Evolutionary conservation across 1,140 invertebrate genomes (phyloP), one percentile per base, ranked within the genome.

Genomic region (Pollicipes pollicipes): DNA sequence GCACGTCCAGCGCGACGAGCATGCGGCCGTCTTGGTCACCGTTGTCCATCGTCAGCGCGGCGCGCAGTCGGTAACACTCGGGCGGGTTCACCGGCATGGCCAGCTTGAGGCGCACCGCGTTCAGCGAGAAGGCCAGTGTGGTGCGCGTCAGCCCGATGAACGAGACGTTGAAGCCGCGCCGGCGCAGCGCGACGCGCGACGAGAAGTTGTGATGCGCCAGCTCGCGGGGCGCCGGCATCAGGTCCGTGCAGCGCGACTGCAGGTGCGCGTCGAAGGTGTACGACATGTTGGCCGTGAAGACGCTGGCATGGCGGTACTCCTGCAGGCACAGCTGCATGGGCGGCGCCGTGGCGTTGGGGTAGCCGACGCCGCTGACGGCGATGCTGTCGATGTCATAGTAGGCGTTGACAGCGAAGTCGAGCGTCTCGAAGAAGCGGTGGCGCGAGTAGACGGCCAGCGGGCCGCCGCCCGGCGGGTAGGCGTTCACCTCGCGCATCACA

Each of bases 11-110:
- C 0, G 82, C 84, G 3, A 98, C 81, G 21, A 93, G 77, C 84
- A 98, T 91, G 80, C 98, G 95, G 0, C 95, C 95, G 82, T 97
- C 94, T 78, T 96, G 92, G 76, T 94, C 89, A 73, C 86, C 84
- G 81, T 98, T 97, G 78, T 96, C 89, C 79, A 95, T 95, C 69
- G 83, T 76, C 70, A 97, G 89, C 83, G 76, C 69, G 74, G 75
- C 30, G 8, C 68, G 71, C 26, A 76, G 70, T 21, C 66, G 27
- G 69, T 75, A 76, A 45, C 74, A 76, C n/a, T 73, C 75, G 35
- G 75, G 73, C 17, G 73, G 70, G 27, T 72, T 67, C 26, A 72
- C 68, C 6, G 75, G 72, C 37, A 71, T 58, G 30, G 69, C 70
- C 31, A 73, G 72, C n/a, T 72, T 69, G 2, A 75, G 68, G 45